phyloP scores from a whole-genome alignment of 2,113 vertebrate species.

The Peromyscus maniculatus region DNA sequence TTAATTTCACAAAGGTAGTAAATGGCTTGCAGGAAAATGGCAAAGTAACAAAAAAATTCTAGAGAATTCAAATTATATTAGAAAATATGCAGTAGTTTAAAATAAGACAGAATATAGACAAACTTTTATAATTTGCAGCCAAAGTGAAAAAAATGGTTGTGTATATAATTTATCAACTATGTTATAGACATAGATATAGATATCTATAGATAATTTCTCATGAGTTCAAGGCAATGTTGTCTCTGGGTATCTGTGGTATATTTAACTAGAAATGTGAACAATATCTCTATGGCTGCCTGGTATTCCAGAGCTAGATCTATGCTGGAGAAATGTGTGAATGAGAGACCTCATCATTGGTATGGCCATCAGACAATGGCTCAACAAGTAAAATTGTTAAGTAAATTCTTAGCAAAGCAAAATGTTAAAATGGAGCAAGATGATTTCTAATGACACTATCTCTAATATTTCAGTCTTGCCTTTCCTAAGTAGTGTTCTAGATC shows the following conservation, averaged over 20 bases:
- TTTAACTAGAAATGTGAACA: not conserved
- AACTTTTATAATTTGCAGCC: not conserved
- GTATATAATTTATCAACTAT: not conserved
- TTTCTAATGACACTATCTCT: not conserved
- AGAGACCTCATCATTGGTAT: not conserved
- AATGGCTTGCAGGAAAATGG: not conserved
- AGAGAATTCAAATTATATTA: not conserved
- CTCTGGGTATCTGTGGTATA: not conserved
- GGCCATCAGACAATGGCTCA: not conserved
- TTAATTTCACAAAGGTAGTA: not conserved
- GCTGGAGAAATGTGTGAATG: not conserved
- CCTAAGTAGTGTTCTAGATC: not conserved
- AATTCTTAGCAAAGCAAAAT: not conserved
- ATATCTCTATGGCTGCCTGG: not conserved
- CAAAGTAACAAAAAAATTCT: not conserved
- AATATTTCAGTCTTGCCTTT: not conserved
- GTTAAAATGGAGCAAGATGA: not conserved
- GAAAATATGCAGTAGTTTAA: not conserved
- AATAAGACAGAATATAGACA: not conserved
- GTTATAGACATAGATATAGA: too few relatives aligned
- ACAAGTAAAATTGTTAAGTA: not conserved
- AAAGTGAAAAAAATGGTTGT: not conserved
- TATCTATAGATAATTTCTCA: too few relatives aligned
- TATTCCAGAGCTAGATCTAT: not conserved
- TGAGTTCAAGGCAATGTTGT: not conserved